Conservation (phyloP, 2,797 vertebrate species). For the Nothura maculosa region DNA sequence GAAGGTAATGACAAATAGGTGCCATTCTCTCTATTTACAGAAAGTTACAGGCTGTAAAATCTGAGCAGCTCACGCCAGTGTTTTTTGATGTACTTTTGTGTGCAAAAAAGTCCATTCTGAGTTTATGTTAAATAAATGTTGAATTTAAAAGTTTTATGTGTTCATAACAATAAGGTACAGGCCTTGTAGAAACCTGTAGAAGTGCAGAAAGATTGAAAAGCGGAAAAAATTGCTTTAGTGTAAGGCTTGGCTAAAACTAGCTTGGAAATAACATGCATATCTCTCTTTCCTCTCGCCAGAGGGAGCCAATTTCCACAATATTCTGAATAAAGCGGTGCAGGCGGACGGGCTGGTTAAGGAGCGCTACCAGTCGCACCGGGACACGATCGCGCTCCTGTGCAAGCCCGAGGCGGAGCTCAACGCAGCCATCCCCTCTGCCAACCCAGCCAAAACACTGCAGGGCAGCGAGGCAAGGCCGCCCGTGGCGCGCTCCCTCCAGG, state of each 20-base stretch:
- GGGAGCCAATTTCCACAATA: slow-evolving; percentile 87
- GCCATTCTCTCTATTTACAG: background rate
- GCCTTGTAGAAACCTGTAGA: background rate
- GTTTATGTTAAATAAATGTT: background rate
- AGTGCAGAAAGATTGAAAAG: background rate
- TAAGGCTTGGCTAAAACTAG: background rate
- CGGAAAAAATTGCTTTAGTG: background rate
- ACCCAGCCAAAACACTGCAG: slow-evolving; percentile 96
- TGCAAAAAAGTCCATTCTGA: background rate
- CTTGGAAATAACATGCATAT: background rate
- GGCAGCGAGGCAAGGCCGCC: slow-evolving; percentile 92
- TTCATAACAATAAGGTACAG: background rate
- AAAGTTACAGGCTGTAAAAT: background rate
- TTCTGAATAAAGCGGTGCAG: slow-evolving; percentile 93
- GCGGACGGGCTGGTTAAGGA: slow-evolving; percentile 95
- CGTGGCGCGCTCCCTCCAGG: background rate
- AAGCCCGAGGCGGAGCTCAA: slow-evolving; percentile 92
- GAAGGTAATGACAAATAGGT: background rate
- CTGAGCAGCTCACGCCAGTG: background rate
- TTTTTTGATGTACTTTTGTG: background rate
- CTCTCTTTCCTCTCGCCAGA: slow-evolving; percentile 80
- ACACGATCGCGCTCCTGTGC: slow-evolving; percentile 94
- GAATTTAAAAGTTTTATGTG: background rate
- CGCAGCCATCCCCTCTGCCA: slow-evolving; percentile 95
- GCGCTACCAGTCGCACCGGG: slow-evolving; percentile 91